Evolutionary conservation across 2,888 invertebrate genomes (phyloP).

Genomic region (Hirtodrosophila histrioides): DNA sequence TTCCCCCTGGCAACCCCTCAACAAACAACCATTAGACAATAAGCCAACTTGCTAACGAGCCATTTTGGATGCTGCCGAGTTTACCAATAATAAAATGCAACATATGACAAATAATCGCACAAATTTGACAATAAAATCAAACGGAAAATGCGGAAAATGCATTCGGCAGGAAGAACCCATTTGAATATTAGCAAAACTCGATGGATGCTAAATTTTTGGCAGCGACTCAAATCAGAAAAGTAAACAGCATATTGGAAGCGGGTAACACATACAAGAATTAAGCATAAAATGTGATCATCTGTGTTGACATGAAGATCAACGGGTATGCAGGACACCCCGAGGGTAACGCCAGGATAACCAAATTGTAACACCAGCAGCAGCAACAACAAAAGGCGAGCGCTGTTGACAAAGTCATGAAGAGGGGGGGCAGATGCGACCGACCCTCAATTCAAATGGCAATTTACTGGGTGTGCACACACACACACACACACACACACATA

Average conservation of each 20-base stretch:
- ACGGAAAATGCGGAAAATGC: constrained; percentile 43
- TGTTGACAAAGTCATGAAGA: constrained; percentile 49
- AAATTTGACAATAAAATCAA: constrained; percentile 76
- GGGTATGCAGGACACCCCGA: constrained; percentile 44
- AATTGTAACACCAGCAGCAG: constrained; percentile 73
- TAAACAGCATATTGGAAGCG: constrained; percentile 52
- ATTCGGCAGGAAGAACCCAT: constrained; percentile 20
- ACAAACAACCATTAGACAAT: constrained; percentile 59
- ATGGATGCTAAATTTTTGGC: constrained; percentile 15
- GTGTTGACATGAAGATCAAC: constrained; percentile 84
- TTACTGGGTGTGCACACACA: constrained; percentile 74
- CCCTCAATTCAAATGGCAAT: constrained; percentile 77
- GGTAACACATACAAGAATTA: constrained; percentile 49
- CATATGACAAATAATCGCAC: constrained; percentile 78
- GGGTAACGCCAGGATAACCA: constrained; percentile 57
- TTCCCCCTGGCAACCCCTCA: neutral
- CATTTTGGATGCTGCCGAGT: constrained; percentile 39
- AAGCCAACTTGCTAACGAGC: constrained; percentile 63
- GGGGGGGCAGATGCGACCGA: constrained; percentile 28
- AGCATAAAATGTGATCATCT: constrained; percentile 84
- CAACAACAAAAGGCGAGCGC: constrained; percentile 39
- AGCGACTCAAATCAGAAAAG: constrained; percentile 58
- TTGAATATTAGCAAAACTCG: constrained; percentile 58
- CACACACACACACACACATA: constrained; percentile 7
- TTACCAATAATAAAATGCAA: constrained; percentile 77